Evolutionary conservation across 2,888 invertebrate species (phyloP), one percentile per base, ranked within the genome.

Genomic region (Dynastes hyllus): DNA sequence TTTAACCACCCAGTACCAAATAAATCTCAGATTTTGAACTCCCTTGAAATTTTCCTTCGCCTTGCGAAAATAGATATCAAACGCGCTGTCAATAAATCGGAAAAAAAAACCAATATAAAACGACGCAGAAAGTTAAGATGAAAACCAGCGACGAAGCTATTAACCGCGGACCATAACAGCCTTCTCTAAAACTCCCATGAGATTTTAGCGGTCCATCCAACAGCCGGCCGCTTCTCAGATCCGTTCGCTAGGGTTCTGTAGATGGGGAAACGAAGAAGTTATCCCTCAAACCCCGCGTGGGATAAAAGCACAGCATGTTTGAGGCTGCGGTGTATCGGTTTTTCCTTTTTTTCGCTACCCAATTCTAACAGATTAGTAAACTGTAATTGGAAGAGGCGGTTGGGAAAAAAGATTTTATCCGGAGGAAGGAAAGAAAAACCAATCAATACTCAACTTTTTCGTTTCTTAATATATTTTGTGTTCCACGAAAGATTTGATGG

Each of bases 341-440:
- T 58, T 58, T 58, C 5, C 22, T 58, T 58, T 58, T 22, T 58
- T 58, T 58, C n/a, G 8, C 22, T 58, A 22, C 55, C 8, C 22
- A 58, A n/a, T 58, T 58, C 55, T 9, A 58, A 22, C 55, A 58
- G 55, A 58, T 58, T 58, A 58, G 16, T 58, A 22, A 58, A 58
- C 55, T 58, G 55, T 58, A 58, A 58, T 58, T 58, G 55, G 55
- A 58, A 58, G 22, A 58, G 55, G 55, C 55, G 55, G 16, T 58
- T n/a, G 55, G 27, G 55, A 58, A 58, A 45, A 58, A 58, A 58
- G 55, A 58, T 58, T 22, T 27, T 22, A 6, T 58, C 22, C 55
- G 2, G 8, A 11, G 45, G 8, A 45, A 45, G 45, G 45, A 45
- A 11, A 8, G 9, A 8, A 45, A 45, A 45, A 45, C 11, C 45